Base-by-base conservation (phyloP, 2,797 vertebrate genomes). In the Poecilia picta region DNA sequence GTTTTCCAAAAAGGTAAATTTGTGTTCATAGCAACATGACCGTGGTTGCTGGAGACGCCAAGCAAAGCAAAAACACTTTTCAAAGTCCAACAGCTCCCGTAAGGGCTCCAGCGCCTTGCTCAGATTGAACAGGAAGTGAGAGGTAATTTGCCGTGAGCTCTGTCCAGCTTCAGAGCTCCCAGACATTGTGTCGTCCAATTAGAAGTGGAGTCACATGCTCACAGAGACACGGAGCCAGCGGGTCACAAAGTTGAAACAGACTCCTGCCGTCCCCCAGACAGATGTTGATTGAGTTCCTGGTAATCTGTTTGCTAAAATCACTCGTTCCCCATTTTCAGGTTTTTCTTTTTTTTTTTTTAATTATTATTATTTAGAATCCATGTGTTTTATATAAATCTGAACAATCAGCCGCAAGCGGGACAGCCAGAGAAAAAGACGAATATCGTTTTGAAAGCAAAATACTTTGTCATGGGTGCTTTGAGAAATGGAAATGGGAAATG, bases 1-100 rank as follows among this genome's bases (percentile, higher is more conserved):
- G 83, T 81, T 89, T 87, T 86, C 57, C 75, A 80, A 82, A 91
- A 88, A 77, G 85, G 64, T 72, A 87, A 91, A 91, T 92, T 86
- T 89, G 92, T 93, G 90, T 92, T 93, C 89, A 92, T 90, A 91
- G 93, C 84, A 91, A 84, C 86, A 55, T 80, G 86, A 91, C 92
- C 91, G 90, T 45, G 87, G 90, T 92, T 89, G 85, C 87, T 49
- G 79, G 85, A 91, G 88, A 93, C 82, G 92, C 91, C 92, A 94
- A 94, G 86, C 93, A 83, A 94, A 95, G 93, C 92, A 93, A 94
- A 93, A 94, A 93, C 90, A 93, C 93, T 90, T 91, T 92, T 93
- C 88, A 92, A 93, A 92, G 91, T 88, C 87, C 89, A 91, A 93
- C 92, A 95, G 92, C 92, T 95, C 93, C 92, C 93, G 85, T 85